These are phyloP conservation scores for Lepidocyrtoides sp. DNA, from an alignment of 2,888 invertebrate species.

Conservation along the genomic window DNA sequence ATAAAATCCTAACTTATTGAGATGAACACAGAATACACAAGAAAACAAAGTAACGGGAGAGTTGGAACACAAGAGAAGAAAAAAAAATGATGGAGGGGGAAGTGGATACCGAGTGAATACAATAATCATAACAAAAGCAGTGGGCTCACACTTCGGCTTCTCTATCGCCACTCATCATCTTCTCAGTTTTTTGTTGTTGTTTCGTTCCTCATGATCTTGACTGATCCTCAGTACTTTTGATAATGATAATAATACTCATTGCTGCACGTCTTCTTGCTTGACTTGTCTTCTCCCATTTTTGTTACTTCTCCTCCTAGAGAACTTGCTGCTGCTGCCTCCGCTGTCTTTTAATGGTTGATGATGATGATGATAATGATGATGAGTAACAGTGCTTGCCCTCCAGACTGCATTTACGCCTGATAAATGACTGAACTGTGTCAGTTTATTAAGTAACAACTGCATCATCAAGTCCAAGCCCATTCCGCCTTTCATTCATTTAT, in stretches of 20 bases:
- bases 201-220: neutral
- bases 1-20: neutral
- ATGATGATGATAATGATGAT: neutral
- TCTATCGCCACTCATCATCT: conserved; percentile 63
- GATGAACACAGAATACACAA: conserved; percentile 33
- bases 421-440: conserved; percentile 18
- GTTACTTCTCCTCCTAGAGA: neutral
- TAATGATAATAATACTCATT: neutral
- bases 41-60: conserved; percentile 13
- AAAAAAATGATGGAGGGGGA: neutral
- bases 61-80: neutral
- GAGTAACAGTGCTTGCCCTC: neutral
- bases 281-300: conserved; percentile 8
- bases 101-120: neutral
- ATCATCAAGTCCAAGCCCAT: neutral
- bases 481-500: neutral
- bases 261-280: neutral
- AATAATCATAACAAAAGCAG: conserved; percentile 61
- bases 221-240: too few species aligned
- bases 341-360: neutral
- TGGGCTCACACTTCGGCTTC: conserved; percentile 47
- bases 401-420: conserved; percentile 18
- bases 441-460: conserved; percentile 28
- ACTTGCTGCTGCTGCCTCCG: neutral
- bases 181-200: conserved; percentile 21